These are phyloP conservation scores for Andricus quercusramuli DNA, from an alignment of 2,888 invertebrate species.

Conservation along the genomic window DNA sequence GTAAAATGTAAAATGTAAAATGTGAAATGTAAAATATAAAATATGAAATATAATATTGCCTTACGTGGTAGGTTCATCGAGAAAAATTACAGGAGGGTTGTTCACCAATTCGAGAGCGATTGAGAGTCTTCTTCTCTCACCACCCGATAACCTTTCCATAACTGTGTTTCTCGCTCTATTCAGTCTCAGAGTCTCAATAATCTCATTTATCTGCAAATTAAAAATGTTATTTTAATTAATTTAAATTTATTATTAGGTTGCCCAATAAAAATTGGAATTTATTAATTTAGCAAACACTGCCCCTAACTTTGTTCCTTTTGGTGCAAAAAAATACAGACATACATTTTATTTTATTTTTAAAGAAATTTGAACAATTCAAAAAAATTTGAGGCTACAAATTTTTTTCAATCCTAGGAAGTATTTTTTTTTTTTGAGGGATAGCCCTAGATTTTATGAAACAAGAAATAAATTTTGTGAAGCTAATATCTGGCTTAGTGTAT, in stretches of 20 bases:
- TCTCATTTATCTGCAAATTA: conserved; percentile 88
- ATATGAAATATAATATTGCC: conserved; percentile 59
- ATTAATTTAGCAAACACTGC: too few species aligned
- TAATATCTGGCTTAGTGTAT: too few species aligned
- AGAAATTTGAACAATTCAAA: too few species aligned
- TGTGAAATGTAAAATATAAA: neutral
- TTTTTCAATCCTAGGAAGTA: too few species aligned
- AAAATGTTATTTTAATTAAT: neutral
- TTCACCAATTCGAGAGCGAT: conserved; percentile 95
- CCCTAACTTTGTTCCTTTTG: too few species aligned
- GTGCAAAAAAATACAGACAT: too few species aligned
- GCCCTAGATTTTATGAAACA: too few species aligned
- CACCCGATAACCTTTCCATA: conserved; percentile 90
- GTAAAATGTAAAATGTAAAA: neutral
- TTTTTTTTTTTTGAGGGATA: too few species aligned
- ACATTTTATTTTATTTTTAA: too few species aligned
- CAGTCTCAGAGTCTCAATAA: conserved; percentile 89
- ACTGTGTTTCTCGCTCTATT: conserved; percentile 86
- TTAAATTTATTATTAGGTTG: neutral
- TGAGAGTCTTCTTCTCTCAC: conserved; percentile 95
- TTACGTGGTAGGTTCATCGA: conserved; percentile 98
- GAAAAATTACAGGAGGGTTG: conserved; percentile 96
- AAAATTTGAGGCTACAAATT: too few species aligned
- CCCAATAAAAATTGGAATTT: too few species aligned
- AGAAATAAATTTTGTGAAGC: too few species aligned